Evolutionary conservation across 2,113 vertebrate genomes (phyloP).

Genomic region (Mungos mungo): DNA sequence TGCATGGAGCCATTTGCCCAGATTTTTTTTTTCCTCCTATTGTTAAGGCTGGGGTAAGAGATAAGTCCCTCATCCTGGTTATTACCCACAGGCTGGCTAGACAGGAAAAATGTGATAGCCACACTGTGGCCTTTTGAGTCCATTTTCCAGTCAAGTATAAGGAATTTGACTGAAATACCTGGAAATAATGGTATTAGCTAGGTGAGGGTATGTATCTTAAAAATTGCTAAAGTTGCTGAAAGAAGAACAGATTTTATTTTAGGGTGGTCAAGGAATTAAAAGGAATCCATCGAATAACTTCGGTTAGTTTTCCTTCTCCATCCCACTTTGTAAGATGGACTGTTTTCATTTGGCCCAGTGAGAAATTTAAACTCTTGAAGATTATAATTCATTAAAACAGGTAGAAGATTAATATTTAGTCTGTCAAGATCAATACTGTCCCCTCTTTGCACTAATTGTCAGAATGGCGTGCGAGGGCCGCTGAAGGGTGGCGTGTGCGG

Average conservation of each 20-base stretch:
- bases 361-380: constrained; percentile 90
- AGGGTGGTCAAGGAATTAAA: not conserved
- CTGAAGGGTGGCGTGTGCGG: constrained; percentile 88
- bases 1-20: not conserved
- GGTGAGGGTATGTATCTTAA: not conserved
- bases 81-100: not conserved
- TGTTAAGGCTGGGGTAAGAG: not conserved
- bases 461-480: constrained; percentile 89
- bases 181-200: not conserved
- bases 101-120: not conserved
- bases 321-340: constrained; percentile 61
- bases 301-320: not conserved
- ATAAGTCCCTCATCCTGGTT: not conserved
- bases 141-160: constrained; percentile 10
- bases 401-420: constrained; percentile 93
- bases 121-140: not conserved
- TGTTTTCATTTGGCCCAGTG: constrained; percentile 63
- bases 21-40: not conserved
- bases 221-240: constrained; percentile 9
- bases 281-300: constrained; percentile 48
- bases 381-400: constrained; percentile 92
- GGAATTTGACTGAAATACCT: not conserved
- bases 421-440: constrained; percentile 91
- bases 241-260: constrained; percentile 33
- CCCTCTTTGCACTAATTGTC: constrained; percentile 96